These are phyloP conservation scores for Lytechinus pictus DNA, from an alignment of 35 echinoderm and acorn worm species.

Conservation along the genomic window DNA sequence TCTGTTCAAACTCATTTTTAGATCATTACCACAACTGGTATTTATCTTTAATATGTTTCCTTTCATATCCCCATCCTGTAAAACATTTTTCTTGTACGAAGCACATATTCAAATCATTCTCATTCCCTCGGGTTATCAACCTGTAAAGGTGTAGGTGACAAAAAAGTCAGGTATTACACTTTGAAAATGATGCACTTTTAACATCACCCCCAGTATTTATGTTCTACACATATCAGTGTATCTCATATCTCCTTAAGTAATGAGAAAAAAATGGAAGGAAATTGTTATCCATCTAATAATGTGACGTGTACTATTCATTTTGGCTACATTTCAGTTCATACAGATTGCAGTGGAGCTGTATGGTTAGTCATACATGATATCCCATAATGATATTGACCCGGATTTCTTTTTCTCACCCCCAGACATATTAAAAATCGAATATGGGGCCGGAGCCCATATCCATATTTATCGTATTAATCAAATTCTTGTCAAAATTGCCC, in stretches of 20 bases:
- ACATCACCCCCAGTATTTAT: background rate
- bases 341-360: background rate
- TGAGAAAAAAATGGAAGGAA: no score
- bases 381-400: background rate
- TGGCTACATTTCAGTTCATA: background rate
- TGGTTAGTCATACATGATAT: background rate
- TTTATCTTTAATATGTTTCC: no score
- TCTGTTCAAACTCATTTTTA: no score
- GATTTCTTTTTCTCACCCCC: background rate
- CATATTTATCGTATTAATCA: conserved; percentile 20
- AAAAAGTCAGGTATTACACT: background rate
- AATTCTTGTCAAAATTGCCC: conserved; percentile 18
- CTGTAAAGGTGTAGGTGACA: background rate
- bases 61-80: no score
- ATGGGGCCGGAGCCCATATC: conserved; percentile 6
- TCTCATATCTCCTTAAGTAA: no score
- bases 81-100: no score
- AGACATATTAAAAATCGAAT: background rate
- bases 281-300: background rate
- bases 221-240: background rate
- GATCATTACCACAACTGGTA: no score
- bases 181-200: background rate
- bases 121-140: background rate
- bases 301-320: background rate
- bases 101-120: background rate